phyloP scores from a whole-genome alignment of 2,888 invertebrate species.

The Drosophila picticornis region DNA sequence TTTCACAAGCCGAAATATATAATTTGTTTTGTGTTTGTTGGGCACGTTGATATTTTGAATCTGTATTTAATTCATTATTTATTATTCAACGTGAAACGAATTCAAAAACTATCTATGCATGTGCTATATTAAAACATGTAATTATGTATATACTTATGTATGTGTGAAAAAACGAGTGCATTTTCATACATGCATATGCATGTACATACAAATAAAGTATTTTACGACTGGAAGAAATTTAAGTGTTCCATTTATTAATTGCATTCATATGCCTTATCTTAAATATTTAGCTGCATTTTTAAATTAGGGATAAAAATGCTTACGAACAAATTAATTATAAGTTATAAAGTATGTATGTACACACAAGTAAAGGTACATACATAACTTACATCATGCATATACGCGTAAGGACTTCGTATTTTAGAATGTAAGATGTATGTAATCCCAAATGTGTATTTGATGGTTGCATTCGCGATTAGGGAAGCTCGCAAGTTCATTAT shows the following conservation, averaged over 20 bases:
- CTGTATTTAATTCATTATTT: not conserved
- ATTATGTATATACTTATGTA: slow-evolving; percentile 2
- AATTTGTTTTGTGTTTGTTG: not conserved
- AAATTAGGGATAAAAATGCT: not conserved
- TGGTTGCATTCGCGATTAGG: slow-evolving; percentile 24
- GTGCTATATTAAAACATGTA: not conserved
- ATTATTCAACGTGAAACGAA: not conserved
- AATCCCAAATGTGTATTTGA: slow-evolving; percentile 10
- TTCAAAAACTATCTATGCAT: not conserved
- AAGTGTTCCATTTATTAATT: not conserved
- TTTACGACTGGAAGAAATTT: not conserved
- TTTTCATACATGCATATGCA: slow-evolving; percentile 7
- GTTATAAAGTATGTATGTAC: not conserved
- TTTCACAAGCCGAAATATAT: not conserved
- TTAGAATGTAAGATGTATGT: not conserved
- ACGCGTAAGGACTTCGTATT: not conserved
- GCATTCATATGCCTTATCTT: not conserved
- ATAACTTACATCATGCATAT: not conserved
- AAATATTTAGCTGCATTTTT: not conserved
- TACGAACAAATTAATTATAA: not conserved
- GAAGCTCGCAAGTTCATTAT: not conserved
- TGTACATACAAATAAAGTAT: not conserved
- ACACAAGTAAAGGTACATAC: not conserved
- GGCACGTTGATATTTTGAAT: not conserved
- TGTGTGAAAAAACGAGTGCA: slow-evolving; percentile 2